Percentiles rank a stretch among this genome's conserved stretches.
These are phyloP conservation scores for Poecile montanus DNA, from an alignment of 2,797 vertebrate species.

Conservation along the genomic window DNA sequence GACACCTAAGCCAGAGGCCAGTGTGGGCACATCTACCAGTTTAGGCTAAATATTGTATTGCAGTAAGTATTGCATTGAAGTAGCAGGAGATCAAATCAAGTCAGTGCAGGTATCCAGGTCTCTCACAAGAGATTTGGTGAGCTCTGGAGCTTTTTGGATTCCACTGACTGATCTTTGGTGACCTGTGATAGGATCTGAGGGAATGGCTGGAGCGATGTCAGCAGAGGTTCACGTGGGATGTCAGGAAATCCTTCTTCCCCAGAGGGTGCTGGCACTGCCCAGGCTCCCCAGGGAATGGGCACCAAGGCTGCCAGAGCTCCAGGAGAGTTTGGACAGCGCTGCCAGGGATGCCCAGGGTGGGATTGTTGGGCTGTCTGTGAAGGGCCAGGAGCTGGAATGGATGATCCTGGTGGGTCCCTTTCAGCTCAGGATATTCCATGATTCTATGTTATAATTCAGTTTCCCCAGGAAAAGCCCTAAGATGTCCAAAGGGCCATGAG, in stretches of 20 bases:
- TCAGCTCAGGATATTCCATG: not conserved
- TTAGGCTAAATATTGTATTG: not conserved
- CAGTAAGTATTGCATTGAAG: not conserved
- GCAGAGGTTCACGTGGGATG: not conserved
- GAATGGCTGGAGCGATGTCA: rapidly evolving
- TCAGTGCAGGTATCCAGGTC: too few species aligned
- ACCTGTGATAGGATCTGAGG: not conserved
- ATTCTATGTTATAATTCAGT: not conserved
- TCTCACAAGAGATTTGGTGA: not conserved
- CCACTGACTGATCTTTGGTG: not conserved
- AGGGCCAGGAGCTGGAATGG: rapidly evolving
- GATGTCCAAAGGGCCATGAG: not conserved
- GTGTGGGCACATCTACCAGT: rapidly evolving
- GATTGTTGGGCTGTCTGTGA: not conserved
- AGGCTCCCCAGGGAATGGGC: not conserved
- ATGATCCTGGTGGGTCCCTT: not conserved
- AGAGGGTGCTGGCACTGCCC: not conserved
- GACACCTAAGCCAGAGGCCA: not conserved
- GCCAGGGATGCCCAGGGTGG: not conserved
- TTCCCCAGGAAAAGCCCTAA: not conserved
- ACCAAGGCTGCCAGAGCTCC: not conserved
- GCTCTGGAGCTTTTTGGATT: not conserved
- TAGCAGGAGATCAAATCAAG: not conserved
- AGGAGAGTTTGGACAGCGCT: rapidly evolving
- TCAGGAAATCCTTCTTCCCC: rapidly evolving